Evolutionary conservation across 2,888 invertebrate species (phyloP).

Genomic region (Vesta saturnalis): DNA sequence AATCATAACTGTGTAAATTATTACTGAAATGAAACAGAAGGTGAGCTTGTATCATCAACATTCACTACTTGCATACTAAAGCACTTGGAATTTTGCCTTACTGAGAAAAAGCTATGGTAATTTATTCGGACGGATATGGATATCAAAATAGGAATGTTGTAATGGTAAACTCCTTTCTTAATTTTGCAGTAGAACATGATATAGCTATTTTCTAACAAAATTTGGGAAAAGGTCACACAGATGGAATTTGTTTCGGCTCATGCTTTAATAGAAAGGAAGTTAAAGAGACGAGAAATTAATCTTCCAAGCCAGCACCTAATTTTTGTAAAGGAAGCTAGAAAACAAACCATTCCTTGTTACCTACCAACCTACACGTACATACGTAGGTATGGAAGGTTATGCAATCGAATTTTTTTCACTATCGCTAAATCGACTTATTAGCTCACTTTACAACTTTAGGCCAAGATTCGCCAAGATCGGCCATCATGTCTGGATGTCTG

Average conservation of each 20-base stretch:
- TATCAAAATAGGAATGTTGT: slow-evolving; percentile 42
- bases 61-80: slow-evolving; percentile 19
- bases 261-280: slow-evolving; percentile 38
- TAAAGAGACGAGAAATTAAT: slow-evolving; percentile 37
- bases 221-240: slow-evolving; percentile 39
- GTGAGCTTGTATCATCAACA: slow-evolving; percentile 14
- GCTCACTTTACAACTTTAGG: too few relatives aligned
- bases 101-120: slow-evolving; percentile 29
- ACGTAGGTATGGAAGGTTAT: too few relatives aligned
- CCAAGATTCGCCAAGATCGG: too few relatives aligned
- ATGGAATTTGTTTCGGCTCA: slow-evolving; percentile 44
- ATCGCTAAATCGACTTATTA: too few relatives aligned
- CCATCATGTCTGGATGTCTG: too few relatives aligned
- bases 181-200: slow-evolving; percentile 19
- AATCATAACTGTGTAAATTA: slow-evolving; percentile 21
- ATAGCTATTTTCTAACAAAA: slow-evolving; percentile 33
- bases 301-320: slow-evolving; percentile 39
- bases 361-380: too few relatives aligned
- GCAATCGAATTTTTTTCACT: too few relatives aligned
- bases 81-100: slow-evolving; percentile 16
- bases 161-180: slow-evolving; percentile 41
- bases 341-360: slow-evolving; percentile 17
- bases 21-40: slow-evolving; percentile 22
- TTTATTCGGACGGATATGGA: slow-evolving; percentile 44
- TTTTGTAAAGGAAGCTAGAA: slow-evolving; percentile 34